phyloP scores from a whole-genome alignment of 2,888 invertebrate species.

The Yponomeuta cagnagella region DNA sequence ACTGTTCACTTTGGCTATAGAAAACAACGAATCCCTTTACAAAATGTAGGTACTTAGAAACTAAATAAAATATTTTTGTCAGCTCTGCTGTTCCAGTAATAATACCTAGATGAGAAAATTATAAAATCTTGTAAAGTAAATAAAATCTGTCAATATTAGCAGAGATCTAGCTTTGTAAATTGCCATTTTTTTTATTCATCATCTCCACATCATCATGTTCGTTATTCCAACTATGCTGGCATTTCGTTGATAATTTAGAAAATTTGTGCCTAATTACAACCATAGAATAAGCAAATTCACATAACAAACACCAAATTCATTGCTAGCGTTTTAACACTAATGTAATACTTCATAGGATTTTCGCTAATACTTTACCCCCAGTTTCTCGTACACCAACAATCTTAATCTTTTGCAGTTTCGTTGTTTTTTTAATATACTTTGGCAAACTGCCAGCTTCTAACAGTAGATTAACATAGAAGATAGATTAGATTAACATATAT shows the following conservation, averaged over 20 bases:
- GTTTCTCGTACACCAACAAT: too few relatives aligned
- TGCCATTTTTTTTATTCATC: not conserved
- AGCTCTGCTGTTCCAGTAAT: constrained; percentile 1
- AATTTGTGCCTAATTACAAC: constrained; percentile 4
- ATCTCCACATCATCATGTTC: not conserved
- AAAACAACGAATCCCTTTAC: not conserved
- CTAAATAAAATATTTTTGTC: not conserved
- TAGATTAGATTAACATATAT: too few relatives aligned
- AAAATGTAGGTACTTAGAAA: not conserved
- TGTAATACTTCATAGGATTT: constrained; percentile 27
- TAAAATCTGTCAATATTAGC: not conserved
- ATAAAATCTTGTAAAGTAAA: not conserved
- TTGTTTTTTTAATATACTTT: too few relatives aligned
- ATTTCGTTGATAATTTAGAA: not conserved
- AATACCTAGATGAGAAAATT: not conserved
- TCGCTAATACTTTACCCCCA: too few relatives aligned
- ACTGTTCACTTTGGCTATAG: not conserved
- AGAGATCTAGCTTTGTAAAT: not conserved
- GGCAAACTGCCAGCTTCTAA: too few relatives aligned
- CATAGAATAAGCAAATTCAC: not conserved
- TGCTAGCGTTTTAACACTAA: constrained; percentile 27
- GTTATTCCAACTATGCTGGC: not conserved
- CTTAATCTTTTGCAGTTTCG: too few relatives aligned
- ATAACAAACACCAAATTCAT: constrained; percentile 18
- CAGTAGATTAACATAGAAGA: too few relatives aligned